Conservation (phyloP, 2,888 invertebrate species). For the Neria commutata region DNA sequence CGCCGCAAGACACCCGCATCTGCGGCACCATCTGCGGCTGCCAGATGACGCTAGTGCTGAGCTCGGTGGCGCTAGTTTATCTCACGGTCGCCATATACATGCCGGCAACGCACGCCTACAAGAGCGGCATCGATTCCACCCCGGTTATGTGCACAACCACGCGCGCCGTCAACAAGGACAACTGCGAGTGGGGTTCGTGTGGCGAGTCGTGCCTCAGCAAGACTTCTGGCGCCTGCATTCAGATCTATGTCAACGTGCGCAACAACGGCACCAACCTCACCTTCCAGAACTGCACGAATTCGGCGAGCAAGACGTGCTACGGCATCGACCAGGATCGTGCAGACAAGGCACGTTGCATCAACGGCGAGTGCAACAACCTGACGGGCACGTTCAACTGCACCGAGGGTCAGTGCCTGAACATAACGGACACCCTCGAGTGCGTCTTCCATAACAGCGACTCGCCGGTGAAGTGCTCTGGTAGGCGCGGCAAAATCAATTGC, state of each 20-base stretch:
- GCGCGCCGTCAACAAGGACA: conserved; percentile 80
- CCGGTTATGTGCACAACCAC: conserved; percentile 94
- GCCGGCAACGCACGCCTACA: conserved; percentile 83
- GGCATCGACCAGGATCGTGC: conserved; percentile 89
- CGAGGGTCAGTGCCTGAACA: conserved; percentile 83
- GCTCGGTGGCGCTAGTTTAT: conserved; percentile 87
- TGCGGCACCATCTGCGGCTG: conserved; percentile 92
- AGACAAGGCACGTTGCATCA: conserved; percentile 83
- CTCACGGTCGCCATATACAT: conserved; percentile 90
- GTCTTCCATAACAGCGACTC: conserved; percentile 84
- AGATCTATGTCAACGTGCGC: conserved; percentile 86
- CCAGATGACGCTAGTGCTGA: conserved; percentile 89
- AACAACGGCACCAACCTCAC: conserved; percentile 81
- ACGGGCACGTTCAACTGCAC: conserved; percentile 91
- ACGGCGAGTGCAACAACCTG: conserved; percentile 85
- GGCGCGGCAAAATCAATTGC: conserved; percentile 86
- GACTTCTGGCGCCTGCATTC: conserved; percentile 87
- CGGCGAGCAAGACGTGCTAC: conserved; percentile 87
- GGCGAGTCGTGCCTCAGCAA: conserved; percentile 94
- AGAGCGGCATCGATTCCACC: conserved; percentile 82
- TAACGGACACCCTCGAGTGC: conserved; percentile 88
- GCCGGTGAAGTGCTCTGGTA: conserved; percentile 83
- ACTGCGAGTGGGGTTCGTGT: conserved; percentile 90
- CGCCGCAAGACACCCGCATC: conserved; percentile 86
- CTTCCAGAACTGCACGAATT: conserved; percentile 83